phyloP scores from a whole-genome alignment of 2,888 invertebrate genomes.

The Trissonchulus latispiculum region DNA sequence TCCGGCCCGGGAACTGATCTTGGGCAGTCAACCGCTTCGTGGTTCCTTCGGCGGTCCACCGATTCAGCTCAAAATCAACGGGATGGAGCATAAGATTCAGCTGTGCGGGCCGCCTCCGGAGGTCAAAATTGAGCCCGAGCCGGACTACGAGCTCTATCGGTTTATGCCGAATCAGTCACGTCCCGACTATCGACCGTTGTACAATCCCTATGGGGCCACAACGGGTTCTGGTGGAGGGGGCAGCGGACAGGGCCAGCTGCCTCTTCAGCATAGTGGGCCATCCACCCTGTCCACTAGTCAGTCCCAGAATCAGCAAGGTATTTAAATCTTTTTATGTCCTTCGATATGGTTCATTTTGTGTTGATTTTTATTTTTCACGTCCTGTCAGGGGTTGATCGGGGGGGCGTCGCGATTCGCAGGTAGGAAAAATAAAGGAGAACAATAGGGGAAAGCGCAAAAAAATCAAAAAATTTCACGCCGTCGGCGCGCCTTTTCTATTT shows the following conservation, averaged over 20 bases:
- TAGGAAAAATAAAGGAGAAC: too few species aligned
- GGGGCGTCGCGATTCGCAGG: too few species aligned
- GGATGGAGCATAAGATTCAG: slow-evolving; percentile 64
- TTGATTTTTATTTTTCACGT: too few species aligned
- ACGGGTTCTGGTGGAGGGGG: not conserved
- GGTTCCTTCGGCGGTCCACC: slow-evolving; percentile 83
- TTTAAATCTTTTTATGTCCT: too few species aligned
- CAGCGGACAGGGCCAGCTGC: not conserved
- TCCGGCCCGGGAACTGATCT: slow-evolving; percentile 76
- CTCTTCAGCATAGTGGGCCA: not conserved
- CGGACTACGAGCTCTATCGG: slow-evolving; percentile 61
- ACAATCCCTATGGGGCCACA: not conserved
- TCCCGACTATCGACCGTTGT: not conserved
- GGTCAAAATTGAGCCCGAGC: slow-evolving; percentile 71
- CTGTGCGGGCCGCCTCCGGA: slow-evolving; percentile 84
- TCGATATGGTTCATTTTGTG: too few species aligned
- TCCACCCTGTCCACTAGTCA: too few species aligned
- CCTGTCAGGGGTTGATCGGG: too few species aligned
- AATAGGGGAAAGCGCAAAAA: too few species aligned
- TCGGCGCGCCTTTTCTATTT: too few species aligned
- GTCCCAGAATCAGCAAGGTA: too few species aligned
- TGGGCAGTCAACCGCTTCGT: slow-evolving; percentile 76
- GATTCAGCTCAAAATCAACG: slow-evolving; percentile 66
- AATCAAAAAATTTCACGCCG: too few species aligned
- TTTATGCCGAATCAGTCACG: slow-evolving; percentile 25